Conservation (phyloP, 2,797 vertebrate species). For the Rhyacichthys aspro region DNA sequence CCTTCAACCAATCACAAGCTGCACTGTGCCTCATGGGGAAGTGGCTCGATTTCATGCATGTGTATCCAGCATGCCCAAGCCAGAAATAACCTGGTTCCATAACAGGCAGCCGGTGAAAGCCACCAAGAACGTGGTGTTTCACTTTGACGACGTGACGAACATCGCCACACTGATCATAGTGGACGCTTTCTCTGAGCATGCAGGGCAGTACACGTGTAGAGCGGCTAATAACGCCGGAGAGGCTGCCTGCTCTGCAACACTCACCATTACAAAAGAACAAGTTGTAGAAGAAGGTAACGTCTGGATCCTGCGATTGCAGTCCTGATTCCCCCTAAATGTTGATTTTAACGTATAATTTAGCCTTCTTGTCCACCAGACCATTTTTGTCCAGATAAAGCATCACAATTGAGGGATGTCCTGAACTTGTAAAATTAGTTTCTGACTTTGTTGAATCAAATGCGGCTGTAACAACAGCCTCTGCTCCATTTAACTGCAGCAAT, state of each 20-base stretch:
- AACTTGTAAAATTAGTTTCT: neutral
- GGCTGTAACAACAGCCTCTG: neutral
- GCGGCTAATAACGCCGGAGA: slow-evolving; percentile 89
- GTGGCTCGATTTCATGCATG: slow-evolving; percentile 91
- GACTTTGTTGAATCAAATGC: neutral
- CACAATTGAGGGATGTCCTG: slow-evolving; percentile 39
- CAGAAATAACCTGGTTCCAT: slow-evolving; percentile 92
- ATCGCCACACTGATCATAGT: slow-evolving; percentile 92
- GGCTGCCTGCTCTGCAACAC: slow-evolving; percentile 86
- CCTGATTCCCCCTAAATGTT: neutral
- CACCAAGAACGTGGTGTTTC: slow-evolving; percentile 90
- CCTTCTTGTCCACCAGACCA: neutral
- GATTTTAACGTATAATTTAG: slow-evolving; percentile 14
- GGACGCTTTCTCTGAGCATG: slow-evolving; percentile 90
- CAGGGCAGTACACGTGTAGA: slow-evolving; percentile 91
- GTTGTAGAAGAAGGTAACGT: slow-evolving; percentile 92
- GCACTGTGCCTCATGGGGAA: slow-evolving; percentile 86
- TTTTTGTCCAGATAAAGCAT: neutral
- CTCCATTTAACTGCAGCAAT: neutral
- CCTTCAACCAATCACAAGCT: slow-evolving; percentile 89
- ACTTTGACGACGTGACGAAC: slow-evolving; percentile 91
- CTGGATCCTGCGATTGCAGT: slow-evolving; percentile 19
- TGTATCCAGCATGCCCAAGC: slow-evolving; percentile 85
- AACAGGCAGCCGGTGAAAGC: slow-evolving; percentile 84
- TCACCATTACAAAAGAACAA: slow-evolving; percentile 80